phyloP scores from a whole-genome alignment of 2,797 vertebrate genomes.

The Ataeniobius toweri region DNA sequence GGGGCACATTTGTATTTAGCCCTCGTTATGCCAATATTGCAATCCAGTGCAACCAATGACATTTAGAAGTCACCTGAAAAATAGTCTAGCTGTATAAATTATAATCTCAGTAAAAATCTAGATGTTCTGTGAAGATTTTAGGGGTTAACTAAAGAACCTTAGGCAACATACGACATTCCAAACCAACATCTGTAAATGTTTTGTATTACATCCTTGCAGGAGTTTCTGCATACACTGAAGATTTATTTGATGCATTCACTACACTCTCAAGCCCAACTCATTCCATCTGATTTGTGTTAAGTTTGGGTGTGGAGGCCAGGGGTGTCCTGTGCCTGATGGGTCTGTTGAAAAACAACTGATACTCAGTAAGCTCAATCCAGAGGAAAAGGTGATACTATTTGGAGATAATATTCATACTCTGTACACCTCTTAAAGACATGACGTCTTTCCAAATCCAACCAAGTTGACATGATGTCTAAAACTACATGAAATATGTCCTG shows the following conservation, averaged over 20 bases:
- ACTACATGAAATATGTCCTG: neutral
- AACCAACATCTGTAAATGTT: too few species aligned
- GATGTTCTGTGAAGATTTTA: too few species aligned
- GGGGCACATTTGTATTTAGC: neutral
- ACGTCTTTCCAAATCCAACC: neutral
- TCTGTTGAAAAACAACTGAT: neutral
- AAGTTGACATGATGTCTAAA: neutral
- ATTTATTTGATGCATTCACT: neutral
- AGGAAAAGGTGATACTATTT: neutral
- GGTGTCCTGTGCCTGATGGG: neutral
- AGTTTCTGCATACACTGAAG: neutral
- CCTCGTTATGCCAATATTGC: neutral
- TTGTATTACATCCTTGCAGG: neutral
- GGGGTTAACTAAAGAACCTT: neutral
- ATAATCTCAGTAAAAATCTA: too few species aligned
- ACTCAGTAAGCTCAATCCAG: neutral
- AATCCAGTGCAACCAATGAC: neutral
- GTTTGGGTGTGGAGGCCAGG: conserved; percentile 2
- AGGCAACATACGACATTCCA: neutral
- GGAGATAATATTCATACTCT: too few species aligned
- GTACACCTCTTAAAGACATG: neutral
- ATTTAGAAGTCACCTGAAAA: neutral
- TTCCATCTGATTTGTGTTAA: conserved; percentile 5
- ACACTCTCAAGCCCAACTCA: neutral
- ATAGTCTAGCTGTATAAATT: neutral